Base-by-base conservation (phyloP, 2,888 invertebrate genomes). In the Sialis fuliginosa region DNA sequence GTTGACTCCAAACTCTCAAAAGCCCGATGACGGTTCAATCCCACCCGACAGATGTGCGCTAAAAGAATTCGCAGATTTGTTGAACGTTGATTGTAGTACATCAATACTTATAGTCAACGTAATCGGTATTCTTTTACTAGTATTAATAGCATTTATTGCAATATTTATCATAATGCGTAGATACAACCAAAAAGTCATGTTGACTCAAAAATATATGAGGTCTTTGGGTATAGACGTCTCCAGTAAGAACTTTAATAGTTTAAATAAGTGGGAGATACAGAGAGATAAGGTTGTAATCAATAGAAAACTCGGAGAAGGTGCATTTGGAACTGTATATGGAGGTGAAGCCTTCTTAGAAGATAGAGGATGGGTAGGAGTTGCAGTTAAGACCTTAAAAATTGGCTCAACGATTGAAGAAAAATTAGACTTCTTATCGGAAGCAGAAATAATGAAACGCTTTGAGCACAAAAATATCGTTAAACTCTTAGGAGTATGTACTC, bases 371-470 rank as follows among this genome's bases (percentile, higher is more conserved):
- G 74, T 78, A 6, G 82, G 86, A 0, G 86, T 89, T 8, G 89
- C 89, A 8, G 87, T 92, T 0, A 93, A 93, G 64, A 90, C 91
- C 0, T 69, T 92, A 4, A 90, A 91, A 64, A 70, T 79, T 35
- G 87, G 87, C 4, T 85, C 87, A 1, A 74, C 75, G 6, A 78
- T 81, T 2, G 90, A 91, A 54, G 88, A 89, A 59, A 90, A 90
- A 61, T 67, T 91, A 22, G 91, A 93, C 62, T 93, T 93, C 58
- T 69, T 93, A 37, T 83, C 88, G 45, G 93, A 93, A 63, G 91
- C 92, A 2, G 90, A 92, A 61, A 82, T 89, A 22, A 93, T 93
- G 92, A 92, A 92, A 61, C 74, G 86, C 42, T 90, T 93, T 62
- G 83, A 88, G 48, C 91, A 93, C 62, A 79, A 81, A 57, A 92